Base-by-base conservation (phyloP, 2,797 vertebrate species). In the Loriculus beryllinus region DNA sequence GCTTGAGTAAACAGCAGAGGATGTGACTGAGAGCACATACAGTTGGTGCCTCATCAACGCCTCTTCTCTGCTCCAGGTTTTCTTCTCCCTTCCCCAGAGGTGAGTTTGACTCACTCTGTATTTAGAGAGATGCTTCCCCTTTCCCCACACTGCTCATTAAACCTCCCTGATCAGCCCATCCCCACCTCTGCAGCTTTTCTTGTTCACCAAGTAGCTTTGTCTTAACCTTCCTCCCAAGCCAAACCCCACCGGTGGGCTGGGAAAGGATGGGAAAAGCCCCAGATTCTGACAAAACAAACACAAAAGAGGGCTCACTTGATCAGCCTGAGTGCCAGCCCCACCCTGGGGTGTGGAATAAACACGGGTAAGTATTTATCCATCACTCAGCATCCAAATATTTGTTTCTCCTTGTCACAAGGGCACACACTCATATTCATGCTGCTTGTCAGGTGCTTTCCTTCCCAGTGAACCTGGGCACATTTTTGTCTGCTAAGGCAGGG, bases 21-120 rank as follows among this genome's bases (percentile, higher is more conserved):
- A 93, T 96, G 94, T 96, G 96, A 96, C 96, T 94, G 89, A 87
- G 83, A 72, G 87, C 95, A 97, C 96, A 97, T 22, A 91, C 2
- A 56, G 54, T 33, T 22, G 4, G 75, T 33, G 86, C 82, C 75
- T 86, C n/a, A 35, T 64, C 90, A 92, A 84, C 64, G 64, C 94
- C 92, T 94, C 86, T 83, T 88, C 76, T 85, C 78, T n/a, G 22
- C 88, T 90, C 63, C 79, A 91, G 86, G 82, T 91, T 93, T 43
- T 57, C 84, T 94, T 68, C 84, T 89, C 42, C 82, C 62, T 90
- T 92, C 14, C 62, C 88, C 79, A 93, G 94, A 86, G 91, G 88
- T 95, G 94, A 93, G 49, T 42, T 95, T 93, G 95, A 96, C 90
- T 93, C 89, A 96, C 59, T 90, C 76, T 62, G 47, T 84, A 14